Evolutionary conservation across 2,797 vertebrate genomes (phyloP).

Genomic region (Sphenopsis melanotis): DNA sequence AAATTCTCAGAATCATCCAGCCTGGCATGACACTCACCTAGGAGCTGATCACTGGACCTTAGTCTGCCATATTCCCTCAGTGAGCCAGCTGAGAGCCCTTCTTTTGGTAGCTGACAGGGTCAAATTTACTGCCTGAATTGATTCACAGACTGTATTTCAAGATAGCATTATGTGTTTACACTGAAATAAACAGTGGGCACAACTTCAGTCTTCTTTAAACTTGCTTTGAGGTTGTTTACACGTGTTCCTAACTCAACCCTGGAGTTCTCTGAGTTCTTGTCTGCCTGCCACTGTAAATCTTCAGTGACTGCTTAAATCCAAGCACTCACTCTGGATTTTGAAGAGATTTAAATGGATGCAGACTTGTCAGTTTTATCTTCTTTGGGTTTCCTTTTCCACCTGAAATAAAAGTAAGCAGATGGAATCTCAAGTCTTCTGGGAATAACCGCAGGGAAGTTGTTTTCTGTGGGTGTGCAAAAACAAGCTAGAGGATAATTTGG

Average conservation of each 20-base stretch:
- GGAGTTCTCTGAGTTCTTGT: not conserved
- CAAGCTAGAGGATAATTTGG: conserved; percentile 27
- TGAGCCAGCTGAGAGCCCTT: not conserved
- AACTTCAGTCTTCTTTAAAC: not conserved
- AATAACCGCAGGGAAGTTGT: not conserved
- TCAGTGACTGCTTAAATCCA: not conserved
- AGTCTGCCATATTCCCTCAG: not conserved
- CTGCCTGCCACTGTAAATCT: not conserved
- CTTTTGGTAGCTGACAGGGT: not conserved
- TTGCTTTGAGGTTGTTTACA: not conserved
- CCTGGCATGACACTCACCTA: not conserved
- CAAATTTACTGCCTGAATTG: not conserved
- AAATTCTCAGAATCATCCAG: not conserved
- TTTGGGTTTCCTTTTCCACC: not conserved
- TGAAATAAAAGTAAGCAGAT: conserved; percentile 45
- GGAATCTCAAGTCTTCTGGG: conserved; percentile 11
- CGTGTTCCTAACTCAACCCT: not conserved
- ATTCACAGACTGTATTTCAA: not conserved
- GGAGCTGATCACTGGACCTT: not conserved
- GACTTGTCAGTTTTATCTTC: not conserved
- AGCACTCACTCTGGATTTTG: not conserved
- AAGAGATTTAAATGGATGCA: not conserved
- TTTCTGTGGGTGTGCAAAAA: conserved; percentile 22
- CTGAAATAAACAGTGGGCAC: not conserved
- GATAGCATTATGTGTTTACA: not conserved